Percentiles rank a stretch among this genome's conserved stretches.
These are phyloP conservation scores for Cirrhinus mrigala DNA, from an alignment of 2,797 vertebrate genomes.

Conservation along the genomic window DNA sequence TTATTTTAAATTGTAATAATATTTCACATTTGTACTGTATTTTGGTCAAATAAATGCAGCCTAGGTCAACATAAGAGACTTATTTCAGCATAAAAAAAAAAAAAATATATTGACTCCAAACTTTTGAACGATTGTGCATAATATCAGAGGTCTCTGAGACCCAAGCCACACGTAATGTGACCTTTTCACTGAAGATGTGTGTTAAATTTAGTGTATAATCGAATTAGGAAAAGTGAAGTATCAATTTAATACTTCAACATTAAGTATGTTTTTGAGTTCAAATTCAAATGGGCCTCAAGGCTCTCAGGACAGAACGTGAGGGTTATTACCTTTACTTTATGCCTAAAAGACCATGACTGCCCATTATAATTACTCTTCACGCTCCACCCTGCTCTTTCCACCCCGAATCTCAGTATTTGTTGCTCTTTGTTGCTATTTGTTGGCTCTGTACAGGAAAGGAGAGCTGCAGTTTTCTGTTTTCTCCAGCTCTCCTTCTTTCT, in stretches of 20 bases:
- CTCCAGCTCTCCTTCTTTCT: constrained; percentile 2
- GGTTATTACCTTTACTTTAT: neutral
- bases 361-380: constrained; percentile 57
- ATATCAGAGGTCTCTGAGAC: neutral
- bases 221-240: neutral
- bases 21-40: neutral
- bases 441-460: neutral
- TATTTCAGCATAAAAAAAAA: neutral
- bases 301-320: neutral
- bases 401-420: constrained; percentile 25
- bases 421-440: neutral
- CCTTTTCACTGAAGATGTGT: neutral
- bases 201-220: neutral
- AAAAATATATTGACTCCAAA: neutral
- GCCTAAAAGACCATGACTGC: constrained; percentile 7
- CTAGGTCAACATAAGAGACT: neutral
- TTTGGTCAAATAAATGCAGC: neutral
- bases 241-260: neutral
- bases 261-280: neutral
- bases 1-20: neutral
- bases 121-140: neutral
- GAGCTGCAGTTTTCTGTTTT: constrained; percentile 26
- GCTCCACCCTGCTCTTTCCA: constrained; percentile 31
- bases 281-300: neutral
- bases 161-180: neutral